Conservation (phyloP, 2,797 vertebrate genomes). For the Melopsittacus undulatus region DNA sequence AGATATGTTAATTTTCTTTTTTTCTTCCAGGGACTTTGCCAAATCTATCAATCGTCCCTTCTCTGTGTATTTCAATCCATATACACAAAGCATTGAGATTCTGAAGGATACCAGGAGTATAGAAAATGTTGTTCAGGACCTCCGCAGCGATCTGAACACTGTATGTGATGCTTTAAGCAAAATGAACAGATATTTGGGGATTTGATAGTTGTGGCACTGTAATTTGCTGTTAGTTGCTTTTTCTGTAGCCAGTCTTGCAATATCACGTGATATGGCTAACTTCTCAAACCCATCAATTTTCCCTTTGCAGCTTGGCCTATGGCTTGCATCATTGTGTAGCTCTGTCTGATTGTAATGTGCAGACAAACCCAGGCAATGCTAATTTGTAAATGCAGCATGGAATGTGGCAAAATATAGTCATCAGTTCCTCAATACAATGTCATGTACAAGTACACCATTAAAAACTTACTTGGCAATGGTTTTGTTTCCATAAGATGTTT, state of each 20-base stretch:
- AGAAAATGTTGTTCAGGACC: constrained; percentile 93
- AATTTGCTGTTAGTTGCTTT: neutral
- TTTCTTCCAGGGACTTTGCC: constrained; percentile 89
- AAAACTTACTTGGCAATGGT: constrained; percentile 15
- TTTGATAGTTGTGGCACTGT: constrained; percentile 73
- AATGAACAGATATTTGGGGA: constrained; percentile 97
- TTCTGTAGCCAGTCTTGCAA: constrained; percentile 16
- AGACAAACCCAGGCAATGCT: constrained; percentile 44
- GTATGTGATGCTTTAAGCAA: constrained; percentile 95
- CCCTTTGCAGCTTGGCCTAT: constrained; percentile 56
- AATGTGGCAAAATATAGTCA: constrained; percentile 34
- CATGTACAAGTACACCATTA: neutral
- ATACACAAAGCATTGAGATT: constrained; percentile 93
- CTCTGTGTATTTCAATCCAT: constrained; percentile 96
- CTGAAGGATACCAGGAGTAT: constrained; percentile 94
- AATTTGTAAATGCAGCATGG: constrained; percentile 14
- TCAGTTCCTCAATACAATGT: neutral
- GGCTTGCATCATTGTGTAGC: constrained; percentile 49
- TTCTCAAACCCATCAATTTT: constrained; percentile 14
- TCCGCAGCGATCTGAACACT: constrained; percentile 92
- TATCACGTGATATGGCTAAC: neutral
- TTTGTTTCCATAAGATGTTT: constrained; percentile 17
- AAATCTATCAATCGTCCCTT: constrained; percentile 94
- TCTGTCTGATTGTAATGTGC: constrained; percentile 52
- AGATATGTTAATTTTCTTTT: constrained; percentile 45